Evolutionary conservation across 2,797 vertebrate species (phyloP).

Genomic region (Rhadinocentrus ornatus): DNA sequence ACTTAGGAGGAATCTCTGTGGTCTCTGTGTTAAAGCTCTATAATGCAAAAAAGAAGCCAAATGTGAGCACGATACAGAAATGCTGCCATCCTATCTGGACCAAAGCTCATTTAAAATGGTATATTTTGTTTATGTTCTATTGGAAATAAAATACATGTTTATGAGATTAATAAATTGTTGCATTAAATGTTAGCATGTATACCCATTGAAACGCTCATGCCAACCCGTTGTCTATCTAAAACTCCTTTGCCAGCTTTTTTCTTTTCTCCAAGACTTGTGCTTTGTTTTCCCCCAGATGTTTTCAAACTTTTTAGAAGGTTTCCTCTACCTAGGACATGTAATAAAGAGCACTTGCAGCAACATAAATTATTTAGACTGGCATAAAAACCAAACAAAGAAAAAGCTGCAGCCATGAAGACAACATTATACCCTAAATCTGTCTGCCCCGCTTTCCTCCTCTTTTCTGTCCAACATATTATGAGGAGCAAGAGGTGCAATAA

Average conservation of each 20-base stretch:
- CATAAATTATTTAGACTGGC: constrained; percentile 9
- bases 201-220: background rate
- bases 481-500: constrained; percentile 58
- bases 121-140: too few species aligned
- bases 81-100: too few species aligned
- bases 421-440: constrained; percentile 17
- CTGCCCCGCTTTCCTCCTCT: background rate
- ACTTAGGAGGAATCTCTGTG: too few species aligned
- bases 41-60: too few species aligned
- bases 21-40: too few species aligned
- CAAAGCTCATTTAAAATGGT: too few species aligned
- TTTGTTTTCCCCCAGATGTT: background rate
- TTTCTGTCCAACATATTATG: constrained; percentile 27
- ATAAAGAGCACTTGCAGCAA: background rate
- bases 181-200: too few species aligned
- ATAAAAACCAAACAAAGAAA: background rate
- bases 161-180: too few species aligned
- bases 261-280: background rate
- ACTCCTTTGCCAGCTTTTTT: background rate
- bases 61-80: too few species aligned
- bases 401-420: constrained; percentile 14
- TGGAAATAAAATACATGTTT: too few species aligned
- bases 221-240: background rate
- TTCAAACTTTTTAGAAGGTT: background rate
- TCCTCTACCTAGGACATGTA: background rate